Conservation (phyloP, 37 sponge, comb jelly and placozoan species). For the Haliclona indistincta region DNA sequence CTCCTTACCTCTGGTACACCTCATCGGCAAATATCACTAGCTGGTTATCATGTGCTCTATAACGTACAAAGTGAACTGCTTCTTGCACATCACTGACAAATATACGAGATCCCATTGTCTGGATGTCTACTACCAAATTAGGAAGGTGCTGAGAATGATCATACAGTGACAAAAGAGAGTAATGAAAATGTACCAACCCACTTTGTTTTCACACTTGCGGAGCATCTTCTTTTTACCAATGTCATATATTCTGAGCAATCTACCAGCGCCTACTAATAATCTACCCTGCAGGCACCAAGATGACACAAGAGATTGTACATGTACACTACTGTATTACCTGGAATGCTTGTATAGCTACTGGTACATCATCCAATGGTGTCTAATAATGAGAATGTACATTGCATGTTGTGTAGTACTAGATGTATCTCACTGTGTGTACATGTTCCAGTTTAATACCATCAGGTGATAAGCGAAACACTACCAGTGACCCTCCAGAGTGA, state of each 20-base stretch:
- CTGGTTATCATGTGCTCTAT: slow-evolving; percentile 88
- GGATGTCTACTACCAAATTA: slow-evolving; percentile 84
- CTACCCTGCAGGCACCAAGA: slow-evolving; percentile 69
- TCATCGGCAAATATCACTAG: slow-evolving; percentile 97
- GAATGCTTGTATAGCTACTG: neutral
- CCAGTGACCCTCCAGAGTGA: slow-evolving; percentile 78
- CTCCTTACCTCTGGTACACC: slow-evolving; percentile 67
- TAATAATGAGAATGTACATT: neutral
- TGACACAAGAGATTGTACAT: neutral
- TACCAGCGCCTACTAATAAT: slow-evolving; percentile 92
- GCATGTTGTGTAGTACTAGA: neutral
- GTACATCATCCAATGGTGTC: neutral
- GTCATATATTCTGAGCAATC: slow-evolving; percentile 91
- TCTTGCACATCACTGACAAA: slow-evolving; percentile 95
- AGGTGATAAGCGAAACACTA: slow-evolving; percentile 69
- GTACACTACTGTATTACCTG: neutral
- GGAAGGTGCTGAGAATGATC: slow-evolving; percentile 73
- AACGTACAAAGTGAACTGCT: slow-evolving; percentile 87
- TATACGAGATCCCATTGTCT: slow-evolving; percentile 75
- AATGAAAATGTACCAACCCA: slow-evolving; percentile 5
- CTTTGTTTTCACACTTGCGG: slow-evolving; percentile 98
- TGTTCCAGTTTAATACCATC: slow-evolving; percentile 86
- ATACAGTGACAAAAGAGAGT: slow-evolving; percentile 5
- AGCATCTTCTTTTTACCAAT: slow-evolving; percentile 97
- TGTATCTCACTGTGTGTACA: slow-evolving; percentile 80